Percentiles rank a stretch among this genome's conserved stretches.
phyloP scores from a whole-genome alignment of 37 sponge, comb jelly and placozoan species.

The Chondrilla cf. caribensis region DNA sequence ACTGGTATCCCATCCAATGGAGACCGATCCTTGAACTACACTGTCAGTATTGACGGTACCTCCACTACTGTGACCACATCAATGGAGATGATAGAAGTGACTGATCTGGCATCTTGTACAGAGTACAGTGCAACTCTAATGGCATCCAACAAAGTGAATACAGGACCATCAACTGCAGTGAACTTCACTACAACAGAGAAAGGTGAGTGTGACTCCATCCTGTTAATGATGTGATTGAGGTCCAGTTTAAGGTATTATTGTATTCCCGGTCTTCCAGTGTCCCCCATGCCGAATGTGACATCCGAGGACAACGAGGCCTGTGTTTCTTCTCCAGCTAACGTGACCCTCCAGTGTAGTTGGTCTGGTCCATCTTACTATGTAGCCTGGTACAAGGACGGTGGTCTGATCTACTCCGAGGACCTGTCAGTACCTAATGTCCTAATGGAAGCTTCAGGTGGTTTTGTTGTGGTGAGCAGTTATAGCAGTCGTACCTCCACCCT shows the following conservation, averaged over 20 bases:
- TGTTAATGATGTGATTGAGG: too few relatives aligned
- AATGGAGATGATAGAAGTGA: not conserved
- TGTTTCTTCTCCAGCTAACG: too few relatives aligned
- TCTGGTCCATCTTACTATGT: not conserved
- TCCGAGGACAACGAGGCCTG: too few relatives aligned
- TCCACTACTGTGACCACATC: not conserved
- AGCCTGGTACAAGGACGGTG: conserved; percentile 8
- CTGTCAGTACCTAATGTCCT: not conserved
- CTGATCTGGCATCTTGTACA: not conserved
- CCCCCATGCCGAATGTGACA: too few relatives aligned
- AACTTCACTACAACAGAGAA: not conserved
- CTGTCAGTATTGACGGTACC: not conserved
- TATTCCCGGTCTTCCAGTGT: too few relatives aligned
- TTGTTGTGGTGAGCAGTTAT: not conserved
- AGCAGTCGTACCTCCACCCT: too few relatives aligned
- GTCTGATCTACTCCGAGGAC: not conserved
- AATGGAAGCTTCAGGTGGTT: not conserved
- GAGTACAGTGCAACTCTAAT: not conserved
- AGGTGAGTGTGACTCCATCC: not conserved
- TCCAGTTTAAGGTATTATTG: too few relatives aligned
- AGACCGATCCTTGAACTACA: not conserved
- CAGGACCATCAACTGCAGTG: not conserved
- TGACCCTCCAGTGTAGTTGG: not conserved
- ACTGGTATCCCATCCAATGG: conserved; percentile 1
- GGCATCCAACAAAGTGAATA: not conserved